Evolutionary conservation across 1,140 invertebrate species (phyloP).

Genomic region (Aphaenogaster floridana): DNA sequence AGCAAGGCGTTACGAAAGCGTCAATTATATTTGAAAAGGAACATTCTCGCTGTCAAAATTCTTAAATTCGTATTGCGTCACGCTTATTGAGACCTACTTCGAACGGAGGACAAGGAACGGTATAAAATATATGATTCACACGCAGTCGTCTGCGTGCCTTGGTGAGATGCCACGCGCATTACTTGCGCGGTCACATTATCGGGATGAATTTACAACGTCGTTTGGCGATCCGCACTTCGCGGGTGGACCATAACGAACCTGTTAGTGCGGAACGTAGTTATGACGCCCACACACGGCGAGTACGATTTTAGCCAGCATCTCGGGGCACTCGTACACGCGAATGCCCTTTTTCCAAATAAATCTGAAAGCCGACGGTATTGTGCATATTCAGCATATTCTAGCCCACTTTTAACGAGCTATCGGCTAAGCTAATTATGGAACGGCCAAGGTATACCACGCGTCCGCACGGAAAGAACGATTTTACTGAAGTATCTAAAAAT

Average conservation of each 20-base stretch:
- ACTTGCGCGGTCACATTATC: conserved; percentile 36
- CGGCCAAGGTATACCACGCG: neutral
- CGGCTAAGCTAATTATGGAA: conserved; percentile 45
- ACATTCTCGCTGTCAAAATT: conserved; percentile 13
- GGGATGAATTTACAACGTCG: conserved; percentile 58
- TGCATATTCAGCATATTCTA: conserved; percentile 17
- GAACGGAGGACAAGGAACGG: neutral
- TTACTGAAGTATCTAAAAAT: too few relatives aligned
- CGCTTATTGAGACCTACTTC: conserved; percentile 15
- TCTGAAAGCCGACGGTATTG: conserved; percentile 40
- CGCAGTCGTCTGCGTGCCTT: neutral
- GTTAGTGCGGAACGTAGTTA: conserved; percentile 57
- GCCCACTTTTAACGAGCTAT: conserved; percentile 46
- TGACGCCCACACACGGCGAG: conserved; percentile 65
- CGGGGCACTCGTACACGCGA: neutral
- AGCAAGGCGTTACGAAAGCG: neutral
- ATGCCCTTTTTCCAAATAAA: conserved; percentile 44
- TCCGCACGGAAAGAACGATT: neutral
- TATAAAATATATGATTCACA: conserved; percentile 20
- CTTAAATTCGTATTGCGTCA: neutral
- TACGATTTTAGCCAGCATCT: conserved; percentile 67
- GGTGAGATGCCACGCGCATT: conserved; percentile 24
- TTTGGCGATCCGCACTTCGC: conserved; percentile 53
- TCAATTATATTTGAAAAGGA: neutral
- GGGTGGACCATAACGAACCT: conserved; percentile 50